phyloP scores from a whole-genome alignment of 2,888 invertebrate species.

The Himalopsyche tibetana region DNA sequence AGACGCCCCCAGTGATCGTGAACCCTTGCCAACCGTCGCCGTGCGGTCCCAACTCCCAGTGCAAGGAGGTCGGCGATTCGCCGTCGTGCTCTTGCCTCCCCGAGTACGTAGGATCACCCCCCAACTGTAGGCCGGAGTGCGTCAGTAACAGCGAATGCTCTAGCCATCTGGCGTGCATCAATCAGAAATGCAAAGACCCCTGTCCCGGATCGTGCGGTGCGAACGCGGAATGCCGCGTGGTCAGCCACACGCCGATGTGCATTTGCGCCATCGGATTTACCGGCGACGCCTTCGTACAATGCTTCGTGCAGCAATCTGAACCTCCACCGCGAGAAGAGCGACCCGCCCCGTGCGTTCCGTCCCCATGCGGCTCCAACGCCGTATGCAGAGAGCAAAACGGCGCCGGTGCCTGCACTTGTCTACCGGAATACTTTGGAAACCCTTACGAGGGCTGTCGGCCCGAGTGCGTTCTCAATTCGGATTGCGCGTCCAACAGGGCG shows the following conservation, averaged over 20 bases:
- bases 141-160: conserved; percentile 84
- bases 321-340: conserved; percentile 70
- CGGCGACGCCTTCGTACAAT: conserved; percentile 85
- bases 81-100: conserved; percentile 84
- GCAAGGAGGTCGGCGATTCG: conserved; percentile 78
- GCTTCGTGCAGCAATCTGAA: conserved; percentile 72
- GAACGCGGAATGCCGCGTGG: conserved; percentile 84
- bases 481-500: conserved; percentile 83
- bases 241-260: conserved; percentile 84
- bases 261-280: conserved; percentile 80
- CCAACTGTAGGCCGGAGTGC: conserved; percentile 86
- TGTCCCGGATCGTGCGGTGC: conserved; percentile 84
- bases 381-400: conserved; percentile 80
- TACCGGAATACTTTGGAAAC: conserved; percentile 88
- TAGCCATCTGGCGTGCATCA: conserved; percentile 82
- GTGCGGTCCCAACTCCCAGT: conserved; percentile 82
- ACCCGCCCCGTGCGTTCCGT: conserved; percentile 78
- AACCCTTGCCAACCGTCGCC: conserved; percentile 83
- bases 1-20: conserved; percentile 71
- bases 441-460: conserved; percentile 81
- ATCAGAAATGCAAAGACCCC: conserved; percentile 85
- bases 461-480: conserved; percentile 85
- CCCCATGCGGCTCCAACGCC: conserved; percentile 87
- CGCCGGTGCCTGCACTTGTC: conserved; percentile 81
- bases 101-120: conserved; percentile 82